A percentile compares a stretch with the other conserved stretches of the same genome.
Conservation (phyloP, 2,888 invertebrate genomes). For the Alsophila aescularia region DNA sequence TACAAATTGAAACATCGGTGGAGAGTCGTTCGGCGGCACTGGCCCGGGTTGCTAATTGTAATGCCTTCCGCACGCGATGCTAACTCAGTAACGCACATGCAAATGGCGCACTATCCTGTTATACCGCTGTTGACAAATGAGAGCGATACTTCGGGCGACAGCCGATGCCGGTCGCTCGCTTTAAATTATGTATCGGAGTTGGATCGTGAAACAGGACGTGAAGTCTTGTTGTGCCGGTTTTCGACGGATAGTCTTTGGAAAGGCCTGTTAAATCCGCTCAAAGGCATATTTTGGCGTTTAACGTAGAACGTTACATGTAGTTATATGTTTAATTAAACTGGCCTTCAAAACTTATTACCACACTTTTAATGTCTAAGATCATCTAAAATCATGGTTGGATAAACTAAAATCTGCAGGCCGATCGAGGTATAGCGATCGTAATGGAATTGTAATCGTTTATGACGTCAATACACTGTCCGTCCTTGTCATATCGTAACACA, state of each 20-base stretch:
- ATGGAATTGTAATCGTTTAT: no score
- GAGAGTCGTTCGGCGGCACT: conserved; percentile 6
- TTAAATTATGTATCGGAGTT: conserved; percentile 55
- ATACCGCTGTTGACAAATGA: conserved; percentile 64
- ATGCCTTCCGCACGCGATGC: conserved; percentile 36
- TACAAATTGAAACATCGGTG: conserved; percentile 7
- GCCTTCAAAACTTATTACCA: no score
- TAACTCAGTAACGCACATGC: conserved; percentile 33
- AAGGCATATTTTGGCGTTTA: no score
- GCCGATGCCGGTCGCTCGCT: conserved; percentile 43
- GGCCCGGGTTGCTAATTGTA: conserved; percentile 33
- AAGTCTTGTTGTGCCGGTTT: background rate
- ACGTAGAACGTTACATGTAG: no score
- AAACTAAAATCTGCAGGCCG: no score
- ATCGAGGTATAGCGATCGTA: no score
- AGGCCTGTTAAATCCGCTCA: no score
- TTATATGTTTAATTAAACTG: no score
- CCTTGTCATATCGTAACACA: no score
- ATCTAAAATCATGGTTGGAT: no score
- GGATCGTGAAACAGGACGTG: conserved; percentile 5
- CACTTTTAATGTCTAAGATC: no score
- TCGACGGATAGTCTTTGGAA: background rate
- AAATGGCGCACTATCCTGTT: conserved; percentile 47
- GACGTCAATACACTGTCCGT: no score
- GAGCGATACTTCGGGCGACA: conserved; percentile 55